phyloP scores from a whole-genome alignment of 2,113 vertebrate genomes.

The Verasper variegatus region DNA sequence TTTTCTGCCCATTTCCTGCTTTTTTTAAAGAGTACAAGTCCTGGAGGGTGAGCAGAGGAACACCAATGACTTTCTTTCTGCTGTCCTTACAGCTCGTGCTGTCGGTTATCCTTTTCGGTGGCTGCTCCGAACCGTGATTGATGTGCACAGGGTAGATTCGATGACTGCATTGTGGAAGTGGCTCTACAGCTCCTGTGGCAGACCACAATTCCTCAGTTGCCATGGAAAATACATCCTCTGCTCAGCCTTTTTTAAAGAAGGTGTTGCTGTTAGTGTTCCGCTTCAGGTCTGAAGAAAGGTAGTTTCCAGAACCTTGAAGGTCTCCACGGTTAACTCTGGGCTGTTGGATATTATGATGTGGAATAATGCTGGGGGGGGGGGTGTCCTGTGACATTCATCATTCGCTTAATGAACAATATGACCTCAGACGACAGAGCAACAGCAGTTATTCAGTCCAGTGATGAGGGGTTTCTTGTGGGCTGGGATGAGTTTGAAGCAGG shows the following conservation, averaged over 20 bases:
- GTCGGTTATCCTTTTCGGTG: background rate
- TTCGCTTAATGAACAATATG: background rate
- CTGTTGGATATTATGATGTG: background rate
- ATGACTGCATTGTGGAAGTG: background rate
- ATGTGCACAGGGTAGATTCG: constrained; percentile 4
- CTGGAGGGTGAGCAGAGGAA: background rate
- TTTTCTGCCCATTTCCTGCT: background rate
- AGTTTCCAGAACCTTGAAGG: no score
- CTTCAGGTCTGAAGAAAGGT: background rate
- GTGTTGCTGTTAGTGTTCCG: no score
- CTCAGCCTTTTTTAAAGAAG: background rate
- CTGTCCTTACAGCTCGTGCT: background rate
- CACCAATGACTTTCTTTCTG: background rate
- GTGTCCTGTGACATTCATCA: background rate
- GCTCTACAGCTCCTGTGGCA: constrained; percentile 8
- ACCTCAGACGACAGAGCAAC: background rate
- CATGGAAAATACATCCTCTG: background rate
- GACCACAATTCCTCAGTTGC: background rate
- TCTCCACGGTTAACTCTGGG: no score
- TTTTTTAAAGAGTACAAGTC: background rate
- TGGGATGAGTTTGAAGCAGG: no score
- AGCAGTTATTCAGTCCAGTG: background rate
- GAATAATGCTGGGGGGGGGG: background rate
- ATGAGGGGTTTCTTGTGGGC: background rate
- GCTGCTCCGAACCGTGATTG: background rate